phyloP scores from a whole-genome alignment of 1,140 invertebrate species.

The Manduca sexta region DNA sequence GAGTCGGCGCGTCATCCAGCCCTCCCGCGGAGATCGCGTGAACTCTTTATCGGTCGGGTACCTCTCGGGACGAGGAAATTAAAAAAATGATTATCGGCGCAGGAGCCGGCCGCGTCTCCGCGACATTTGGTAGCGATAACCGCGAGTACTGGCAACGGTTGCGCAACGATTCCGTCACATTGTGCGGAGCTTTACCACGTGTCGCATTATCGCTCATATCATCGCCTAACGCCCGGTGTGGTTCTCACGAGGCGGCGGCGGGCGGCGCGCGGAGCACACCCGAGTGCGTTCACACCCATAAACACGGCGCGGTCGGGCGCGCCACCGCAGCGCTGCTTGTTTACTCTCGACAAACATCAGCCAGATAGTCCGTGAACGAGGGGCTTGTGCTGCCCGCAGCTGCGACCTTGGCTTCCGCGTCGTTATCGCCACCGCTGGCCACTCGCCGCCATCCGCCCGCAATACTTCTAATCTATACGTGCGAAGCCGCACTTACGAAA shows the following conservation, averaged over 20 bases:
- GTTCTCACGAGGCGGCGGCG: conserved; percentile 49
- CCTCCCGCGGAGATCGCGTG: conserved; percentile 59
- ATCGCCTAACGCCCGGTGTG: conserved; percentile 39
- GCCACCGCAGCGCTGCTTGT: conserved; percentile 43
- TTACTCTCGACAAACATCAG: conserved; percentile 53
- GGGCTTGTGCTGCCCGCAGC: conserved; percentile 66
- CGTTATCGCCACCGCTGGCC: conserved; percentile 42
- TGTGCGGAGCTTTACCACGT: conserved; percentile 35
- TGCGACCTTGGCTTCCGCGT: conserved; percentile 60
- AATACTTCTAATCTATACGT: conserved; percentile 27
- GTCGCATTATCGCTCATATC: conserved; percentile 36
- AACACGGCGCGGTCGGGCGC: conserved; percentile 28
- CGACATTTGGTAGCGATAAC: conserved; percentile 20
- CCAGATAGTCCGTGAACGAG: conserved; percentile 60
- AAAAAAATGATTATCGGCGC: neutral
- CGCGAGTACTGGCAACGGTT: conserved; percentile 17
- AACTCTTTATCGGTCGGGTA: conserved; percentile 57
- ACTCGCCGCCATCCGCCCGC: conserved; percentile 57
- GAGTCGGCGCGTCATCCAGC: conserved; percentile 38
- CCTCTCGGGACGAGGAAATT: neutral
- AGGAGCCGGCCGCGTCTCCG: neutral
- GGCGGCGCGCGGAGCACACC: no score
- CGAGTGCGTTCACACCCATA: conserved; percentile 59
- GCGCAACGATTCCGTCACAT: conserved; percentile 30
- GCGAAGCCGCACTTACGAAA: conserved; percentile 17